Evolutionary conservation across 2,888 invertebrate species (phyloP).

Genomic region (Sericinus montela): DNA sequence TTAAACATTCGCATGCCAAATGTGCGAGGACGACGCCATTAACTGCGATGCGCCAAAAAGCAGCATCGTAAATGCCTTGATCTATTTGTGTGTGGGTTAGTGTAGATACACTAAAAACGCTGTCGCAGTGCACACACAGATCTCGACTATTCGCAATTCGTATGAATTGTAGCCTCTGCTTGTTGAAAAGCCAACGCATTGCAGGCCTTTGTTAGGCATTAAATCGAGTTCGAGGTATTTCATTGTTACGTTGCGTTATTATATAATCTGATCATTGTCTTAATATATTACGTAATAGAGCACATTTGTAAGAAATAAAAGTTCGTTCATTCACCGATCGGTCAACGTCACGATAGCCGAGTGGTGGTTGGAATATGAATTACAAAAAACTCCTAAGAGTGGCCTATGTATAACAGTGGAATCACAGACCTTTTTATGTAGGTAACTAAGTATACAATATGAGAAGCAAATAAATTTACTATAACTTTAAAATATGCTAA

Average conservation of each 20-base stretch:
- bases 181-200: slow-evolving; percentile 16
- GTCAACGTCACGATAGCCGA: too few species aligned
- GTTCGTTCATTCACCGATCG: too few species aligned
- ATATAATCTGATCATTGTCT: slow-evolving; percentile 10
- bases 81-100: slow-evolving; percentile 14
- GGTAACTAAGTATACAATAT: too few species aligned
- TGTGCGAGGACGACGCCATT: background rate
- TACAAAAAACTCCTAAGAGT: too few species aligned
- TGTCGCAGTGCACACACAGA: slow-evolving; percentile 13
- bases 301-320: too few species aligned
- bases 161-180: slow-evolving; percentile 19
- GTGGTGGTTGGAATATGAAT: too few species aligned
- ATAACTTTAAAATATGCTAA: too few species aligned
- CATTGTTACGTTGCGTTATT: slow-evolving; percentile 7
- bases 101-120: slow-evolving; percentile 14
- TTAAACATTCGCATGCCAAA: background rate
- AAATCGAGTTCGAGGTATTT: slow-evolving; percentile 18
- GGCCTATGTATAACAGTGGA: too few species aligned
- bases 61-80: slow-evolving; percentile 6
- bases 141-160: slow-evolving; percentile 14
- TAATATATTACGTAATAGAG: too few species aligned
- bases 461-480: too few species aligned
- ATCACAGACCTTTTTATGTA: too few species aligned
- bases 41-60: slow-evolving; percentile 13
- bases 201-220: slow-evolving; percentile 18